Base-by-base conservation (phyloP, 2,113 vertebrate genomes). In the Pao palembangensis region DNA sequence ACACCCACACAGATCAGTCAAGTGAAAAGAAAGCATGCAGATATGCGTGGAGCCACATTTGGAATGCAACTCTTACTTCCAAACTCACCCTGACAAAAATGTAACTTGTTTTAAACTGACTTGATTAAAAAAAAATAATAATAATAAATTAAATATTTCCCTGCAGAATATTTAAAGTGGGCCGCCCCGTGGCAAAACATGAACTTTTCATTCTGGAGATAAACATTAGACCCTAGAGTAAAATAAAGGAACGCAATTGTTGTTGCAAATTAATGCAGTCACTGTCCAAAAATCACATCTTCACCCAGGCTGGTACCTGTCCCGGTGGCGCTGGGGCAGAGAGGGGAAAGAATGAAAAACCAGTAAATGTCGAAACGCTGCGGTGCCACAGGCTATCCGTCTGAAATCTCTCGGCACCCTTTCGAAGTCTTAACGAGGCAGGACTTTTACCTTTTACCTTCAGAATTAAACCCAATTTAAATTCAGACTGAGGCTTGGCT, bases 401-500 rank as follows among this genome's bases (percentile, higher is more conserved):
- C 71, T 84, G 76, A 87, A 80, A 75, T 25, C 23, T 25, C 23
- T 25, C 23, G 5, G 23, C 57, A 64, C 71, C 44, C 6, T 60
- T 69, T 64, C 16, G 18, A 8, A 18, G 8, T 48, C 47, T 51
- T 58, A 64, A 70, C 60, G 58, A 74, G 69, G 56, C 64, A 71
- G 62, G 72, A 73, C 64, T 69, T 79, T 80, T 52, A 76, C 76
- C 74, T 67, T 69, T 31, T 54, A 79, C 70, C 74, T 6, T 76
- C 50, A 55, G 75, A 82, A 68, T 83, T 75, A 82, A 79, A 80
- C 34, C 51, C 77, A 66, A 82, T 87, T 87, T 80, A 76, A 75
- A 88, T 86, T 83, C 82, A 79, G 69, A 69, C 53, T 21, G 58
- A 80, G 63, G 61, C 60, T 58, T 70, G 21, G 48, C 60, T 63